Percentiles rank a stretch among this genome's conserved stretches.
These are phyloP conservation scores for Drosophila borborema DNA, from an alignment of 2,888 invertebrate species.

Conservation along the genomic window DNA sequence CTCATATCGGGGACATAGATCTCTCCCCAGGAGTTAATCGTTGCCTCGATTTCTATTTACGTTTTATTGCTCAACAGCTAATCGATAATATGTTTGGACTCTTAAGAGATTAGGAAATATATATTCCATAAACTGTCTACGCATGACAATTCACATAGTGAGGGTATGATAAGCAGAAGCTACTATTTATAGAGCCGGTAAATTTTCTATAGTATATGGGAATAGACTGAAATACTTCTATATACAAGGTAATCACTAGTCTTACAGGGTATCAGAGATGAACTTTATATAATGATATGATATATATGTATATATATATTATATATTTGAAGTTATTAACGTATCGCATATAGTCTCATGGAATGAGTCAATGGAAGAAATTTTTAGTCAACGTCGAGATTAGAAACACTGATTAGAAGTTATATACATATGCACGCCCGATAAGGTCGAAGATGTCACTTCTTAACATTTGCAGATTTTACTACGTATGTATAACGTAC, in stretches of 20 bases:
- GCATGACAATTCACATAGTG: neutral
- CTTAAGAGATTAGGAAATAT: neutral
- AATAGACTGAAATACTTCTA: neutral
- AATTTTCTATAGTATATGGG: neutral
- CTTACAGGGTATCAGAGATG: neutral
- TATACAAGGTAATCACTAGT: neutral
- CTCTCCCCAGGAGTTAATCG: too few relatives aligned
- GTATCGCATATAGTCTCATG: neutral
- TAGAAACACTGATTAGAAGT: slow-evolving; percentile 10
- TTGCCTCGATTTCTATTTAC: neutral
- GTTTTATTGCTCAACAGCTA: neutral
- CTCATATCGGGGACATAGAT: neutral
- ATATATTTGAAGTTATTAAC: neutral
- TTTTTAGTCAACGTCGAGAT: neutral
- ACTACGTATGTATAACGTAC: neutral
- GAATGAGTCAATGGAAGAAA: neutral
- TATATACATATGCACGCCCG: neutral
- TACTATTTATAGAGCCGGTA: slow-evolving; percentile 7
- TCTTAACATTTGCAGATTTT: neutral
- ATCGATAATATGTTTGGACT: neutral
- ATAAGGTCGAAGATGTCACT: slow-evolving; percentile 4
- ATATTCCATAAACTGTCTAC: neutral
- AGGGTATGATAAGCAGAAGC: neutral
- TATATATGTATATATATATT: too few relatives aligned
- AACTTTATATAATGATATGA: neutral